Percentiles rank a stretch among this genome's conserved stretches.
Evolutionary conservation across 2,113 vertebrate species (phyloP).

Genomic region (Mus musculus): GRCm39 chr9:59118001-59118500

Average conservation of each 20-base stretch:
- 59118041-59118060: not conserved
- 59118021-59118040: not conserved
- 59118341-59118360: conserved; percentile 45
- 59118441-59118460: too few species aligned
- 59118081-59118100: not conserved
- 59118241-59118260: conserved; percentile 31
- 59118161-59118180: not conserved
- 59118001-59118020: not conserved
- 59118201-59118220: not conserved
- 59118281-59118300: not conserved
- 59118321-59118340: not conserved
- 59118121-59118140: not conserved
- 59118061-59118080: not conserved
- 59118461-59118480: too few species aligned
- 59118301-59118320: not conserved
- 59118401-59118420: too few species aligned
- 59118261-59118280: not conserved
- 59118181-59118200: not conserved
- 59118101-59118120: not conserved
- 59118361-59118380: too few species aligned
- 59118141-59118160: not conserved
- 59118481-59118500: too few species aligned
- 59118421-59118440: too few species aligned
- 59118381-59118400: too few species aligned
- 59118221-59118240: not conserved